Conservation (phyloP, 2,888 invertebrate species). For the Serripes groenlandicus region DNA sequence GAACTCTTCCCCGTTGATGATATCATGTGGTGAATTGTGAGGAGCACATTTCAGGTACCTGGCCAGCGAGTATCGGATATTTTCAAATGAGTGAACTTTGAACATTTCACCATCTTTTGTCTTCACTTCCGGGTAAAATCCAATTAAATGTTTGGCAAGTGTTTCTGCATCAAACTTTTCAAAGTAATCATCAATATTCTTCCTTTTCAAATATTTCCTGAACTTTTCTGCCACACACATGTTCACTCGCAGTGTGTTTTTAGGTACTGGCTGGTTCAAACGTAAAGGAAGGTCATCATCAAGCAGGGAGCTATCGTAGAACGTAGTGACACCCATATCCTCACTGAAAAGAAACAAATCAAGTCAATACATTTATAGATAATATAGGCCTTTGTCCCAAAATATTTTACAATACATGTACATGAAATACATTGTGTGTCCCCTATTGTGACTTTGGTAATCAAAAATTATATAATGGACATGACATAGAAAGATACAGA, state of each 20-base stretch:
- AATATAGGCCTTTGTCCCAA: too few relatives aligned
- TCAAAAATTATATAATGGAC: neutral
- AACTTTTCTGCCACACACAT: constrained; percentile 4
- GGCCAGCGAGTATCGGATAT: neutral
- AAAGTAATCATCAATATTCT: neutral
- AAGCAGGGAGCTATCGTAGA: too few relatives aligned
- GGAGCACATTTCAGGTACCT: constrained; percentile 13
- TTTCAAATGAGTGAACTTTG: constrained; percentile 9
- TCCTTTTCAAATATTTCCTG: neutral
- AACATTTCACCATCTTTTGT: constrained; percentile 16
- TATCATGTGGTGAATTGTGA: neutral
- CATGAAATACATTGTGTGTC: neutral
- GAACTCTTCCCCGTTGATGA: constrained; percentile 4
- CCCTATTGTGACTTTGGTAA: neutral
- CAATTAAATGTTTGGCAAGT: neutral
- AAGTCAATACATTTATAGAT: too few relatives aligned
- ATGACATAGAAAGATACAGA: neutral
- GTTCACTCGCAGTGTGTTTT: constrained; percentile 9
- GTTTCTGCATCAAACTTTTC: constrained; percentile 5
- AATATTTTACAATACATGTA: too few relatives aligned
- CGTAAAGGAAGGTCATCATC: too few relatives aligned
- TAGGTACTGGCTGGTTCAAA: neutral
- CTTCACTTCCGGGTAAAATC: constrained; percentile 6
- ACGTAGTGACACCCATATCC: too few relatives aligned
- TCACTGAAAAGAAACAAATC: too few relatives aligned